These are phyloP conservation scores for Pemphigus obesinymphae DNA, from an alignment of 1,140 invertebrate genomes.

Conservation along the genomic window DNA sequence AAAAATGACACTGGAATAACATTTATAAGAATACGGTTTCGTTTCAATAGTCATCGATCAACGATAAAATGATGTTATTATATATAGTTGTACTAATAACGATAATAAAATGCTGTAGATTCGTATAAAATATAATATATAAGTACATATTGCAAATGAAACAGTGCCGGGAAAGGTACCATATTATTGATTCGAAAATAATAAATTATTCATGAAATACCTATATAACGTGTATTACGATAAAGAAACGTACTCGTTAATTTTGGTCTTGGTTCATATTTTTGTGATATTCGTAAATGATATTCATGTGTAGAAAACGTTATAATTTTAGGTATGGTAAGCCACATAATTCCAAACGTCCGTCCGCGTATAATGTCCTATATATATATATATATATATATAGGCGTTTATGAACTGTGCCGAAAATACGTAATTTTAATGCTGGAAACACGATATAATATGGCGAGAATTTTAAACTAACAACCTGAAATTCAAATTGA, in stretches of 20 bases:
- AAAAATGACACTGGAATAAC: neutral
- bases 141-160: neutral
- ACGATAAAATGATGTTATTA: neutral
- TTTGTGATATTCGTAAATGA: too few species aligned
- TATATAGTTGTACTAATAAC: neutral
- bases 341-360: neutral
- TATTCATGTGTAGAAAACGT: conserved; percentile 11
- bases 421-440: too few species aligned
- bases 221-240: too few species aligned
- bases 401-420: too few species aligned
- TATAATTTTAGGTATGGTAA: conserved; percentile 2
- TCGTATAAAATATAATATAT: neutral
- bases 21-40: neutral
- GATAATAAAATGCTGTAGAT: conserved; percentile 11
- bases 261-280: conserved; percentile 27
- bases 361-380: too few species aligned
- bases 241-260: conserved; percentile 24
- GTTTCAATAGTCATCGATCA: conserved; percentile 23
- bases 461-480: neutral
- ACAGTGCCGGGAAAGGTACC: too few species aligned
- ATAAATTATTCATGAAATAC: conserved; percentile 36
- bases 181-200: conserved; percentile 24
- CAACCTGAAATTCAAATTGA: conserved; percentile 19
- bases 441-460: too few species aligned
- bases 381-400: too few species aligned